These are phyloP conservation scores for Nasonia longicornis DNA, from an alignment of 1,140 invertebrate genomes.

Conservation along the genomic window DNA sequence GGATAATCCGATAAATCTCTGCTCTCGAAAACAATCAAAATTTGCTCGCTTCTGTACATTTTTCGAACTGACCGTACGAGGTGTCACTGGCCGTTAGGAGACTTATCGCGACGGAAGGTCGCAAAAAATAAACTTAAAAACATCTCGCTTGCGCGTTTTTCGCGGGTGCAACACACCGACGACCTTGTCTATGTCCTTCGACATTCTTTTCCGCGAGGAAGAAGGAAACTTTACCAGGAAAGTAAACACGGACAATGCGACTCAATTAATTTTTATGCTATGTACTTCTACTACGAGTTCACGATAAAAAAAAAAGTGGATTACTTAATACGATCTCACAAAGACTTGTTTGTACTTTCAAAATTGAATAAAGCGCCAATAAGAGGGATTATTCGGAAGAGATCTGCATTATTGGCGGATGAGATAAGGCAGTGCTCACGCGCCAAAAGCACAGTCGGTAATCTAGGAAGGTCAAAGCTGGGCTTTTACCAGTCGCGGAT, in stretches of 20 bases:
- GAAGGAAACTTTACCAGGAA: not conserved
- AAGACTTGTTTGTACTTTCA: no score
- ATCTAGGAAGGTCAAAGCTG: not conserved
- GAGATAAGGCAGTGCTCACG: not conserved
- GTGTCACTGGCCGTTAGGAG: not conserved
- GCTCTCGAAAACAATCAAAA: no score
- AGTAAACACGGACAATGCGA: not conserved
- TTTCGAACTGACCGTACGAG: no score
- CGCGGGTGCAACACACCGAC: slow-evolving; percentile 51
- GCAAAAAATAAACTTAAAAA: slow-evolving; percentile 47
- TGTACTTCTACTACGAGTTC: no score
- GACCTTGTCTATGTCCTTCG: slow-evolving; percentile 45
- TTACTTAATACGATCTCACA: no score
- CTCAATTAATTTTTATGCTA: no score
- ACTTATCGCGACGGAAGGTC: slow-evolving; percentile 9
- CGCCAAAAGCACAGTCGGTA: not conserved
- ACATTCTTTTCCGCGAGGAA: slow-evolving; percentile 14
- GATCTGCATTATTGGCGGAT: slow-evolving; percentile 19
- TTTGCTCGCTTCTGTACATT: no score
- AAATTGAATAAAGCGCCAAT: no score
- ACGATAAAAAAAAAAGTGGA: no score
- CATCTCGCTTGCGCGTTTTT: slow-evolving; percentile 42
- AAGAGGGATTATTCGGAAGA: not conserved
- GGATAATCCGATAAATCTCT: no score
- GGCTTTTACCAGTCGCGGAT: not conserved